phyloP scores from a whole-genome alignment of 2,888 invertebrate species.

The Anthophora plumipes region DNA sequence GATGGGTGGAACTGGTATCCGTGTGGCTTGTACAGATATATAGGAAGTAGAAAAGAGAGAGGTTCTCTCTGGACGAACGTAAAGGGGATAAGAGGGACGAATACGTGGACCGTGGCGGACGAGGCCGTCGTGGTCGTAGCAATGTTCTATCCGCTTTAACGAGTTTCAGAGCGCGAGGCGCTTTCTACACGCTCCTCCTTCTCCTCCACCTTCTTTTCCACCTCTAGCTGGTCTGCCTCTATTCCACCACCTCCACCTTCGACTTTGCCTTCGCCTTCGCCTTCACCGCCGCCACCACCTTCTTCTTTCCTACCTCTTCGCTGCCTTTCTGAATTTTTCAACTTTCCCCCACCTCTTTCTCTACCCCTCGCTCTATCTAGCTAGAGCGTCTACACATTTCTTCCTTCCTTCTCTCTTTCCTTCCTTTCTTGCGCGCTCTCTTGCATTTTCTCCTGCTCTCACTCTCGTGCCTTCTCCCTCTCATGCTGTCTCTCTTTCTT shows the following conservation, averaged over 20 bases:
- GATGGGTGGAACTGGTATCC: constrained; percentile 67
- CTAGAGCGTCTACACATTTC: constrained; percentile 17
- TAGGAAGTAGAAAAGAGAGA: constrained; percentile 58
- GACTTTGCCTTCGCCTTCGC: constrained; percentile 17
- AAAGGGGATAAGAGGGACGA: constrained; percentile 69
- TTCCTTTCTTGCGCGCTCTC: no score
- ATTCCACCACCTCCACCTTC: constrained; percentile 36
- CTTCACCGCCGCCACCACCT: constrained; percentile 5
- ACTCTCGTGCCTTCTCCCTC: no score
- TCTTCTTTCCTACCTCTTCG: constrained; percentile 50
- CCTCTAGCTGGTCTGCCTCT: constrained; percentile 65
- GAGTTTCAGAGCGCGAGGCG: constrained; percentile 69
- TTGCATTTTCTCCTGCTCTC: no score
- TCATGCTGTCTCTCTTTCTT: no score
- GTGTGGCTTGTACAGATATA: constrained; percentile 55
- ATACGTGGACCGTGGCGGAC: constrained; percentile 47
- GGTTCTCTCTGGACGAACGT: constrained; percentile 35
- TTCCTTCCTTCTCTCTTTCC: constrained; percentile 4
- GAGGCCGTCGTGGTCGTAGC: constrained; percentile 30
- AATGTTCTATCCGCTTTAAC: constrained; percentile 75
- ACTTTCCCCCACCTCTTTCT: constrained; percentile 41
- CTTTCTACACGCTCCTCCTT: constrained; percentile 57
- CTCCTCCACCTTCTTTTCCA: constrained; percentile 51
- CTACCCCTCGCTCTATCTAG: neutral
- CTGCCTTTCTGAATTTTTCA: constrained; percentile 72